Evolutionary conservation across 2,113 vertebrate genomes (phyloP).

Genomic region (Clarias macrocephalus): DNA sequence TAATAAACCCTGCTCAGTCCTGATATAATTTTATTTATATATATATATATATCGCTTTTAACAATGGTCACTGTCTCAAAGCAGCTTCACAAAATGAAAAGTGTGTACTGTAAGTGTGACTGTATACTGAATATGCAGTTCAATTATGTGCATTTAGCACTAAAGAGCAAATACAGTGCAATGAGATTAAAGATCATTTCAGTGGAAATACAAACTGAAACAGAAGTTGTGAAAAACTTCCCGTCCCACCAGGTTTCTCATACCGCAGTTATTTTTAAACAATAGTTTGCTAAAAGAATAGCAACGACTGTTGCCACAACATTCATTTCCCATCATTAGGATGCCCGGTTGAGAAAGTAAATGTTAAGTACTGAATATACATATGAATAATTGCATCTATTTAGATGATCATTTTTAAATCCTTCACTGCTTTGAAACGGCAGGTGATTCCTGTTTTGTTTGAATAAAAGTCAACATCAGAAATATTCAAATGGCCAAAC

Average conservation of each 20-base stretch:
- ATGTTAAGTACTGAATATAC: neutral
- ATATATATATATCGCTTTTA: too few relatives aligned
- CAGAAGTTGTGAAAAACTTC: conserved; percentile 33
- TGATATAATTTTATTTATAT: too few relatives aligned
- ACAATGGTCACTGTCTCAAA: too few relatives aligned
- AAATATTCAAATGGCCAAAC: neutral
- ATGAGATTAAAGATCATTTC: neutral
- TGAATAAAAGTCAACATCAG: neutral
- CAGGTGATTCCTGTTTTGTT: neutral
- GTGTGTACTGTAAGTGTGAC: too few relatives aligned
- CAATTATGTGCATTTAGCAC: too few relatives aligned
- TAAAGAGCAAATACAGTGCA: too few relatives aligned
- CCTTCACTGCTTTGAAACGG: neutral
- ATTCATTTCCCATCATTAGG: neutral
- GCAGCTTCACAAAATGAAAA: too few relatives aligned
- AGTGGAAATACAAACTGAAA: conserved; percentile 7
- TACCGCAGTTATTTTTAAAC: neutral
- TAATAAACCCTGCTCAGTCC: too few relatives aligned
- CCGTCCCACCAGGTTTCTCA: neutral
- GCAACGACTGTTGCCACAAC: neutral
- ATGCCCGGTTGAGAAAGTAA: neutral
- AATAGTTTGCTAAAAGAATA: neutral
- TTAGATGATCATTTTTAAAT: too few relatives aligned
- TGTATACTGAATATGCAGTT: too few relatives aligned
- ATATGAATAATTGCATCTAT: neutral